A percentile compares a stretch with the other conserved stretches of the same genome.
Evolutionary conservation across 2,888 invertebrate genomes (phyloP).

Genomic region (Phymatocera aterrima): DNA sequence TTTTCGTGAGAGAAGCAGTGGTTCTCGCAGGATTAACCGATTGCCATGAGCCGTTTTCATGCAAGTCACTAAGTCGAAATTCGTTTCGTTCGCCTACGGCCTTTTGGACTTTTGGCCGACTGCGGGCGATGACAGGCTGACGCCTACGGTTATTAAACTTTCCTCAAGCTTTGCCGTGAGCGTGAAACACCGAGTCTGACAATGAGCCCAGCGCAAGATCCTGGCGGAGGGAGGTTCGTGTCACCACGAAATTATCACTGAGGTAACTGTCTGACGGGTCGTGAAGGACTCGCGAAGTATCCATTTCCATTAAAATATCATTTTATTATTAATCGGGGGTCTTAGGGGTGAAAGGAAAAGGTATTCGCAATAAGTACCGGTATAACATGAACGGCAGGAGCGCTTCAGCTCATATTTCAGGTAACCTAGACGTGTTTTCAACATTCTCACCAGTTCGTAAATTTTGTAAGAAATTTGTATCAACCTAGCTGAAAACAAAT

Average conservation of each 20-base stretch:
- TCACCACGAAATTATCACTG: conserved; percentile 33
- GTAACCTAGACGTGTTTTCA: not conserved
- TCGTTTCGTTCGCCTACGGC: not conserved
- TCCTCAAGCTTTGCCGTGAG: conserved; percentile 1
- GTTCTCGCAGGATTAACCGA: not conserved
- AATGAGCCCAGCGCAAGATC: not conserved
- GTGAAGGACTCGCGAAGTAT: conserved; percentile 20
- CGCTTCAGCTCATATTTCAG: not conserved
- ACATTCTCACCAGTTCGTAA: not conserved
- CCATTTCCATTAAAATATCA: conserved; percentile 16
- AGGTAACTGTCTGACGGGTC: conserved; percentile 20
- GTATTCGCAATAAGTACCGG: conserved; percentile 7
- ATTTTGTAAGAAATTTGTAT: not conserved
- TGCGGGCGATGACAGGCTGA: conserved; percentile 27
- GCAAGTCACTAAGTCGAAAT: conserved; percentile 26
- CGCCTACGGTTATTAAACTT: conserved; percentile 36
- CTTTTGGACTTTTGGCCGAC: conserved; percentile 11
- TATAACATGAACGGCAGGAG: not conserved
- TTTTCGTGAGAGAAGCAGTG: not conserved
- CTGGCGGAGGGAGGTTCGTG: conserved; percentile 24
- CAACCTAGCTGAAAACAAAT: not conserved
- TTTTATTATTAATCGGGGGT: conserved; percentile 34
- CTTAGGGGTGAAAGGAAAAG: not conserved
- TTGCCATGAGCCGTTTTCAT: conserved; percentile 27
- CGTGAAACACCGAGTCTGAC: not conserved